phyloP scores from a whole-genome alignment of 2,797 vertebrate genomes.

The Phylloscopus collybita region DNA sequence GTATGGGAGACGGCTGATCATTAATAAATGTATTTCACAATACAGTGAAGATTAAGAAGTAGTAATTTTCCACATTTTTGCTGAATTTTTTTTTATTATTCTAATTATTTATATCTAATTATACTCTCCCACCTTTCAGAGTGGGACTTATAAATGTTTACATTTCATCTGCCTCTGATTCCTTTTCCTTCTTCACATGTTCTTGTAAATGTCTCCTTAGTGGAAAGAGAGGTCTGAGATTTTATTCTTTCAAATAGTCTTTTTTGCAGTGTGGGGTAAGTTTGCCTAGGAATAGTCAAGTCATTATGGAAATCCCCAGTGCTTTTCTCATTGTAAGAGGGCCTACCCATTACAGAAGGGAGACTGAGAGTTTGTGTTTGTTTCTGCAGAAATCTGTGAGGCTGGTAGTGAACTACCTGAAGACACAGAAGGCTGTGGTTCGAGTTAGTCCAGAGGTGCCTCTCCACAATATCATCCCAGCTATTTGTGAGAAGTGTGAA shows the following conservation, averaged over 20 bases:
- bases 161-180: background rate
- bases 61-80: background rate
- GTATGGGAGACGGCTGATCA: background rate
- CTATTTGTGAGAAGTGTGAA: conserved; percentile 95
- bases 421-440: conserved; percentile 92
- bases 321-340: background rate
- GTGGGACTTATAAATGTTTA: background rate
- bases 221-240: background rate
- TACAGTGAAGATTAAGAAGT: background rate
- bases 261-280: background rate
- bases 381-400: conserved; percentile 89
- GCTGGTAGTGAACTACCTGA: conserved; percentile 93
- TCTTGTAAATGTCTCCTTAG: background rate
- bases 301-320: background rate
- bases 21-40: background rate
- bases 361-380: background rate
- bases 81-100: background rate
- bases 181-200: background rate
- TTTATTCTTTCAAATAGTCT: background rate
- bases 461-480: conserved; percentile 84
- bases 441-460: conserved; percentile 90
- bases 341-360: accelerated
- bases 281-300: background rate
- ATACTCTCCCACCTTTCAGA: background rate
- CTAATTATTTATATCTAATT: background rate